Base-by-base conservation (phyloP, 2,797 vertebrate genomes). In the Remorina albescens region DNA sequence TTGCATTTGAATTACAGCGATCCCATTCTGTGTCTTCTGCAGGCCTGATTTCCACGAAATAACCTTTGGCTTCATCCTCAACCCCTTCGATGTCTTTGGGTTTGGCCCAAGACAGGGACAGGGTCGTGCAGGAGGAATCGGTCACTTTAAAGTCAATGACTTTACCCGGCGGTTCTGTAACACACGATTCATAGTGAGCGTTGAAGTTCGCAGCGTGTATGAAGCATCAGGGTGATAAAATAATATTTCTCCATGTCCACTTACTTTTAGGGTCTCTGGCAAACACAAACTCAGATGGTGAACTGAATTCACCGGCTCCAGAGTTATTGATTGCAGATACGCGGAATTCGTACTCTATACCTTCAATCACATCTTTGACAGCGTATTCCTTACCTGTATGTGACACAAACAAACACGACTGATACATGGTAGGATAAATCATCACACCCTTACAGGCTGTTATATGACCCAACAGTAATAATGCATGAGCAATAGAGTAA, bases 341-440 rank as follows among this genome's bases (percentile, higher is more conserved):
- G 0, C 96, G 95, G 74, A 99, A 99, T 80, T 99, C 96, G 0
- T 98, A 98, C 78, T 95, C 94, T 67, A 95, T 88, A 5, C 96
- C 98, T 8, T 94, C 95, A 80, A 94, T 83, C 63, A 99, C 80
- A 28, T 93, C 93, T 34, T 82, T 92, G 19, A 96, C 94, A 0
- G 71, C 93, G 80, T 80, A 95, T 86, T 70, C 80, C 90, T 93
- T 95, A 10, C 12, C 95, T 95, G 75, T 70, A n/a, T 23, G 46
- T 26, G n/a, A 55, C 3, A 30, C 30, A 30, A 70, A 36, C 11
- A 37, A 39, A 37, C 13, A 55, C 34, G 34, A 49, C 36, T 8
- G 15, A 42, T n/a, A 65, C 16, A 51, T 8, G 46, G 21, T 23
- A 30, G 10, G 47, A 13, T 1, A 42, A 34, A 41, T 46, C 10